Evolutionary conservation across 2,113 vertebrate species (phyloP), one percentile per base, ranked within the genome.

Genomic region (Cololabis saira): DNA sequence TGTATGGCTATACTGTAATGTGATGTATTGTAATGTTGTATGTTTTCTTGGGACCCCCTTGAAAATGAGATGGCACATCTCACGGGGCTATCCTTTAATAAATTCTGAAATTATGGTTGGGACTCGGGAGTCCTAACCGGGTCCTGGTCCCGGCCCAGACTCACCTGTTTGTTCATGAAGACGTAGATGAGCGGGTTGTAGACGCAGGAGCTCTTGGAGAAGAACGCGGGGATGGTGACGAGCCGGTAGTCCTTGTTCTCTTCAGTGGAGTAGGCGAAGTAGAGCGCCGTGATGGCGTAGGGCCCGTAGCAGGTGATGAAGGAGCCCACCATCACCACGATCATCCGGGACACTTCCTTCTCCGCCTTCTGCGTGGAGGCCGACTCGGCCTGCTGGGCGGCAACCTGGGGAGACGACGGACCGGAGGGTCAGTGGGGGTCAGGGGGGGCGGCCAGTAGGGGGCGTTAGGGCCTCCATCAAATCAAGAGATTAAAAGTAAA

Each of bases 151-250:
- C 16, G 43, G 43, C n/a, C n/a, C 7, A 47, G 11, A 6, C n/a
- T 47, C 40, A 95, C 94, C 93, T 95, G 94, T 78, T 94, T 95
- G 76, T 96, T 95, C 95, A 96, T 93, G 89, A 95, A 96, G 82
- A 81, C 89, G 57, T 96, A 96, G 82, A 95, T 96, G 43, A 95
- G 89, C 2, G 94, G 94, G 74, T 95, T 95, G 87, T 95, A 95
- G 74, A 95, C 72, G 0, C 93, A 93, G 17, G 94, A 61, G 67
- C 94, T 95, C 91, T 95, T 95, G 67, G 95, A 94, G 89, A 95
- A 95, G 43, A 94, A 91, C 18, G 94, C 90, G 0, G 94, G 95
- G 74, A 95, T 79, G 80, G 94, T 92, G 84, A 94, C 94, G 3
- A 95, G 41, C 16, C 93, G 85, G 45, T 95, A 88, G 68, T 95